Evolutionary conservation across 1,140 invertebrate genomes (phyloP).

Genomic region (Theocolax elegans): DNA sequence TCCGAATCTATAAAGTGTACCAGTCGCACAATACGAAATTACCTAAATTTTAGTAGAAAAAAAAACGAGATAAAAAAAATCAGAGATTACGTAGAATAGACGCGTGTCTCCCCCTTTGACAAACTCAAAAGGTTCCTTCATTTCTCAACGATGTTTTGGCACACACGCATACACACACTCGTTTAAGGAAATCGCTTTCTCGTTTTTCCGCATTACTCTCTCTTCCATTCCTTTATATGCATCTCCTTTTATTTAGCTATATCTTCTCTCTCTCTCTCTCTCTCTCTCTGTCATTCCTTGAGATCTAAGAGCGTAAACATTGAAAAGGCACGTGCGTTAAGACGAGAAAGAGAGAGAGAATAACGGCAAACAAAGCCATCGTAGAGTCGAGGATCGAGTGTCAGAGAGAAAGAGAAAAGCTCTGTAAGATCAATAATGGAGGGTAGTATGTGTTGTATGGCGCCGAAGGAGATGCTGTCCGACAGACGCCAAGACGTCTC

Average conservation of each 20-base stretch:
- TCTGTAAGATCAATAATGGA: slow-evolving; percentile 1
- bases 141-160: no score
- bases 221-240: neutral
- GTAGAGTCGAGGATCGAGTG: neutral
- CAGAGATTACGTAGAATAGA: no score
- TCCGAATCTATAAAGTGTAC: no score
- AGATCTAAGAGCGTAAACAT: neutral
- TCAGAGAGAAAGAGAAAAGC: neutral
- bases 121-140: no score
- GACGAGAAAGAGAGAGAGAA: neutral
- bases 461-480: slow-evolving; percentile 16
- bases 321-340: neutral
- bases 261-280: neutral
- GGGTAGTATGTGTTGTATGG: neutral
- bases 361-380: neutral
- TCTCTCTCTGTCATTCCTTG: no score
- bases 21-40: no score
- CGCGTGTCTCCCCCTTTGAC: no score
- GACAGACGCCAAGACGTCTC: slow-evolving; percentile 46
- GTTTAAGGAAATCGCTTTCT: neutral
- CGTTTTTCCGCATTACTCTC: no score
- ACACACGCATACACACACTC: no score
- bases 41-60: no score
- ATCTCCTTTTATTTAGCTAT: no score
- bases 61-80: no score